Conservation (phyloP, 2,113 vertebrate genomes). For the Rhea pennata region DNA sequence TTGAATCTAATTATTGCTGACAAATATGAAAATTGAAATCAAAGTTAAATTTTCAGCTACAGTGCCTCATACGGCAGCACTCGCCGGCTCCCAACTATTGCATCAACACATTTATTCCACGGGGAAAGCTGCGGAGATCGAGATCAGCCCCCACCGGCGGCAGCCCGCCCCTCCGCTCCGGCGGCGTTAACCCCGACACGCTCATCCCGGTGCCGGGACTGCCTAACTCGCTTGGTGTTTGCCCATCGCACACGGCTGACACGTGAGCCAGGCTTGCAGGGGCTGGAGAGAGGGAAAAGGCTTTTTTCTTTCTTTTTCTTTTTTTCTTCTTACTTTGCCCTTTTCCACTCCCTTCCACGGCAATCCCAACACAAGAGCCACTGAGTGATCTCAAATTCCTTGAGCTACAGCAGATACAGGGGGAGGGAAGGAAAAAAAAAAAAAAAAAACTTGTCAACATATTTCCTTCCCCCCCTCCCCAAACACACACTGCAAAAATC, state of each 20-base stretch:
- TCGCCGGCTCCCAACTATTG: constrained; percentile 49
- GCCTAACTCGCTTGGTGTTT: constrained; percentile 50
- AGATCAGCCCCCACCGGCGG: background rate
- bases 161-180: constrained; percentile 58
- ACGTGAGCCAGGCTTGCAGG: background rate
- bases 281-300: rapidly evolving
- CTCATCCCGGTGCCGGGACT: constrained; percentile 67
- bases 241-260: background rate
- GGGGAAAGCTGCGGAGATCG: constrained; percentile 46
- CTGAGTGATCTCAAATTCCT: constrained; percentile 65
- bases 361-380: background rate
- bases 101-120: constrained; percentile 68
- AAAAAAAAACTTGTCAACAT: constrained; percentile 77
- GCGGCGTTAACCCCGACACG: constrained; percentile 76
- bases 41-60: constrained; percentile 83
- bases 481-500: constrained; percentile 83
- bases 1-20: constrained; percentile 86
- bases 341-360: background rate
- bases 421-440: background rate
- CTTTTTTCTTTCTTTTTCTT: no score
- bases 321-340: background rate
- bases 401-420: background rate
- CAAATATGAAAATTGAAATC: constrained; percentile 88
- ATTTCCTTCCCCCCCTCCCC: constrained; percentile 76
- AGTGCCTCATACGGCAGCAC: constrained; percentile 60